Evolutionary conservation across 2,113 vertebrate genomes (phyloP), one percentile per base, ranked within the genome.

Genomic region (Desmodus rotundus): DNA sequence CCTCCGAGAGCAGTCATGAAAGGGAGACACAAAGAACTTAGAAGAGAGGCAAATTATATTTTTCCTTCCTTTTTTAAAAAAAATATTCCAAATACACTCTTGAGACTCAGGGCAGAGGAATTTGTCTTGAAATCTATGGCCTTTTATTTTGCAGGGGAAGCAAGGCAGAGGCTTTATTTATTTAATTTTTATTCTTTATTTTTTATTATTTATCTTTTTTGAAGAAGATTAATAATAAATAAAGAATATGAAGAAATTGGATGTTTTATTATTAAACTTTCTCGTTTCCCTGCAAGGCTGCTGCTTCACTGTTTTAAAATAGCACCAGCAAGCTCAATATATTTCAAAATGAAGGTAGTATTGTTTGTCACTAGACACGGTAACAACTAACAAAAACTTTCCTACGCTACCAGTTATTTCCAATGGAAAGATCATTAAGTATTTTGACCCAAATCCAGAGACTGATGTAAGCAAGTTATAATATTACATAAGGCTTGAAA

Each of bases 401-500:
- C 31, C 58, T 61, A 11, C 58, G 13, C 58, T 61, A 13, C 58
- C 58, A 61, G 13, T 91, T 65, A 83, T 63, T 89, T 91, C 67
- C 68, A 93, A 1, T 87, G 80, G 80, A 54, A 90, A 93, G 16
- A 72, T 74, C 33, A 58, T 19, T 65, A 61, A 72, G 92, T 82
- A 61, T 81, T 81, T 56, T 28, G 16, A 63, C 61, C 56, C 58
- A 95, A 87, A 85, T 47, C 50, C 87, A 89, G 16, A 31, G 28
- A 56, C 52, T 47, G 24, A 73, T 58, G 6, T 78, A 77, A 81
- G 73, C 47, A 94, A 90, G 87, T 91, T 87, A 94, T n/a, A 72
- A 4, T 65, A 90, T 28, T 89, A 77, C 65, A 31, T 92, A 96
- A 97, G 93, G 81, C 56, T 76, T 65, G 92, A 41, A 85, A 45